phyloP scores from a whole-genome alignment of 2,113 vertebrate genomes.

The Sebastes schlegelii region DNA sequence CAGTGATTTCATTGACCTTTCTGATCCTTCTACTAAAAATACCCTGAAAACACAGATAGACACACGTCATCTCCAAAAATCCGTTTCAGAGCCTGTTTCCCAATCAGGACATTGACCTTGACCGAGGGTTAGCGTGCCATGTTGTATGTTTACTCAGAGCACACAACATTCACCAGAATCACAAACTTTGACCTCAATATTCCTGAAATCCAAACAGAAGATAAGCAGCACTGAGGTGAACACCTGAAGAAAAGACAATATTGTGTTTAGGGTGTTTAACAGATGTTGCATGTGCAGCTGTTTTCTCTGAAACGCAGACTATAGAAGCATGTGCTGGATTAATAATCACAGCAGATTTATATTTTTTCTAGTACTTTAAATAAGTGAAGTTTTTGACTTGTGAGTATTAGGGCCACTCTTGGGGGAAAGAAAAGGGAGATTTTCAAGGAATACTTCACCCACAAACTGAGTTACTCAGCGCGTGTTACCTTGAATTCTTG shows the following conservation, averaged over 20 bases:
- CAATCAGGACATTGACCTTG: slow-evolving; percentile 35
- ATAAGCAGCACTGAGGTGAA: not conserved
- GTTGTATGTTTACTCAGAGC: slow-evolving; percentile 47
- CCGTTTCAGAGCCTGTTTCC: not conserved
- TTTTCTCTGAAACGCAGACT: not conserved
- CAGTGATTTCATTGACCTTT: slow-evolving; percentile 18
- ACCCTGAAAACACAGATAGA: not conserved
- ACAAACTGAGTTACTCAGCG: too few species aligned
- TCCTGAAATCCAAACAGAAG: slow-evolving; percentile 21
- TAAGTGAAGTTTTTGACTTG: not conserved
- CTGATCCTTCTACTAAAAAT: slow-evolving; percentile 12
- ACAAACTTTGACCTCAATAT: slow-evolving; percentile 15
- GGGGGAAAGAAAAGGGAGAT: not conserved
- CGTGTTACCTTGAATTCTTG: too few species aligned
- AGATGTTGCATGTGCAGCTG: slow-evolving; percentile 3
- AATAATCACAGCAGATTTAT: not conserved
- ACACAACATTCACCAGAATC: slow-evolving; percentile 12
- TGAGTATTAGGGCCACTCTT: not conserved
- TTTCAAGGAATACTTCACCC: too few species aligned
- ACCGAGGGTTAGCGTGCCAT: slow-evolving; percentile 46
- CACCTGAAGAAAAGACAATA: not conserved
- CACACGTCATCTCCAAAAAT: slow-evolving; percentile 20
- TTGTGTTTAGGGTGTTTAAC: not conserved
- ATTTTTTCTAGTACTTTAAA: not conserved
- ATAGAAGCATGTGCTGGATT: not conserved